phyloP scores from a whole-genome alignment of 2,113 vertebrate species.

The Poecile atricapillus region DNA sequence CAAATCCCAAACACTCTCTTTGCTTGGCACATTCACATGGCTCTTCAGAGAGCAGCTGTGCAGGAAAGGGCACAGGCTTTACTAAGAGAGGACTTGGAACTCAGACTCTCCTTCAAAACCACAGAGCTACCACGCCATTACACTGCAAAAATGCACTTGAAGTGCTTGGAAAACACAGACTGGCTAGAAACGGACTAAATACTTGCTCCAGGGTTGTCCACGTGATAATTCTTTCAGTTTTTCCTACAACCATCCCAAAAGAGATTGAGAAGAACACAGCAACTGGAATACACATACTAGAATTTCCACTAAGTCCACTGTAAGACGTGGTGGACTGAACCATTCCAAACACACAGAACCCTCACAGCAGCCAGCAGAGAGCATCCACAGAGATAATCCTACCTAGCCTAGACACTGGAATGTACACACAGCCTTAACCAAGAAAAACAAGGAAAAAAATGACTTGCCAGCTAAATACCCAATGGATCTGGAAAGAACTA shows the following conservation, averaged over 20 bases:
- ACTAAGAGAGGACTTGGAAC: not conserved
- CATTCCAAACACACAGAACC: not conserved
- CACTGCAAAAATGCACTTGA: not conserved
- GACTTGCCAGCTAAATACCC: not conserved
- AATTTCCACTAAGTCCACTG: not conserved
- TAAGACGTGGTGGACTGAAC: not conserved
- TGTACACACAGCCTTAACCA: not conserved
- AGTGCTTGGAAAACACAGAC: not conserved
- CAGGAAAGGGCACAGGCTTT: not conserved
- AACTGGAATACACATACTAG: rapidly evolving
- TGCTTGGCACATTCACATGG: not conserved
- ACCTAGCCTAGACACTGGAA: not conserved
- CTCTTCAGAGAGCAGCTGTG: not conserved
- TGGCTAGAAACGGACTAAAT: not conserved
- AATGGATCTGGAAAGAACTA: not conserved
- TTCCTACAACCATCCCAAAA: not conserved
- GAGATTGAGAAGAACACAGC: not conserved
- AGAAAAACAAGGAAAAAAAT: not conserved
- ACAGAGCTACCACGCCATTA: not conserved
- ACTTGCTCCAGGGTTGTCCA: not conserved
- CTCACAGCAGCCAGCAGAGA: not conserved
- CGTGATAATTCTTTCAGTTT: not conserved
- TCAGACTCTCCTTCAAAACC: not conserved
- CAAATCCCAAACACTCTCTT: not conserved
- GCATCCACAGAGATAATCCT: not conserved